Evolutionary conservation across 2,113 vertebrate species (phyloP).

Genomic region (Artemisiospiza belli): DNA sequence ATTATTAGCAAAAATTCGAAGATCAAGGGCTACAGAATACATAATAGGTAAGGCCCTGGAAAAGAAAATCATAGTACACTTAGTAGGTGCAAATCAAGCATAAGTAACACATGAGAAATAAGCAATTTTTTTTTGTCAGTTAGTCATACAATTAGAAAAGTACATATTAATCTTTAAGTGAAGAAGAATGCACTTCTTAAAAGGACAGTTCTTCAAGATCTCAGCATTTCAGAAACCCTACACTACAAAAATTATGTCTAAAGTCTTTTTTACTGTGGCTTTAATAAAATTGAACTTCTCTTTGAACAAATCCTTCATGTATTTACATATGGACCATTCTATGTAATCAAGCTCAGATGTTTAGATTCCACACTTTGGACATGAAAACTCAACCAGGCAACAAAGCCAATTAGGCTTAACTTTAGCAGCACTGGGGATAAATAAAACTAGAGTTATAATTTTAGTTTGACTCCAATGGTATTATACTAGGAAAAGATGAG

Average conservation of each 20-base stretch:
- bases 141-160: neutral
- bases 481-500: neutral
- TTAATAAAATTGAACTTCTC: neutral
- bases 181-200: too few species aligned
- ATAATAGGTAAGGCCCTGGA: slow-evolving; percentile 92
- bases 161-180: too few species aligned
- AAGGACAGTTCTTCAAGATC: neutral
- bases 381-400: neutral
- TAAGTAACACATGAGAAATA: neutral
- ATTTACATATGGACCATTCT: neutral
- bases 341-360: neutral
- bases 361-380: neutral
- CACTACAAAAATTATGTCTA: neutral
- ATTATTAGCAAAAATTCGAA: slow-evolving; percentile 94
- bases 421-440: neutral
- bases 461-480: neutral
- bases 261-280: neutral
- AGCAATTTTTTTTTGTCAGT: neutral
- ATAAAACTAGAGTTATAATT: neutral
- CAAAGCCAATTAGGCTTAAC: neutral
- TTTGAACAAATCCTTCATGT: neutral
- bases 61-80: neutral
- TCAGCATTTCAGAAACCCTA: neutral
- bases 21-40: slow-evolving; percentile 92
- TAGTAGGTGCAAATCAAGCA: neutral